Evolutionary conservation across 2,888 invertebrate genomes (phyloP).

Genomic region (Tinea pellionella): DNA sequence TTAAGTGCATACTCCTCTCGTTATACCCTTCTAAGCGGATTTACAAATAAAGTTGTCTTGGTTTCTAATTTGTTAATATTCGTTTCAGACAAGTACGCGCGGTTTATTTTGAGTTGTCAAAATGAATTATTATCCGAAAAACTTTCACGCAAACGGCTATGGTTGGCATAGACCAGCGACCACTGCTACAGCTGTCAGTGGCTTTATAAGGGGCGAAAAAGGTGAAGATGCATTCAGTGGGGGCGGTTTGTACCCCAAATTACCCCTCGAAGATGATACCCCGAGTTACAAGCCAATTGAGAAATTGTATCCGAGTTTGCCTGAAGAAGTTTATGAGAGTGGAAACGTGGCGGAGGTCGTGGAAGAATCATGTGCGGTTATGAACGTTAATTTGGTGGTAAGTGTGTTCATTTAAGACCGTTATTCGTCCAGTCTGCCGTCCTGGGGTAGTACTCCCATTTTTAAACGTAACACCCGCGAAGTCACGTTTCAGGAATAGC

Average conservation of each 20-base stretch:
- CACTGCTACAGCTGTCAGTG: conserved; percentile 43
- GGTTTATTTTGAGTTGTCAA: neutral
- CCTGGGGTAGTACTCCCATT: neutral
- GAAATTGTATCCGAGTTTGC: conserved; percentile 52
- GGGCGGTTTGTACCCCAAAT: conserved; percentile 43
- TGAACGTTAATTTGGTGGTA: conserved; percentile 54
- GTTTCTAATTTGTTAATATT: neutral
- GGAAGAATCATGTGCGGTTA: conserved; percentile 50
- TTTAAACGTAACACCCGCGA: too few relatives aligned
- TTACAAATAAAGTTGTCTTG: too few relatives aligned
- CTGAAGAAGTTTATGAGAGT: conserved; percentile 54
- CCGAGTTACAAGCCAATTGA: conserved; percentile 35
- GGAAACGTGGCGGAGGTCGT: conserved; percentile 56
- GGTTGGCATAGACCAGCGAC: conserved; percentile 50
- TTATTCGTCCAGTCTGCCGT: too few relatives aligned
- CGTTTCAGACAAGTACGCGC: neutral
- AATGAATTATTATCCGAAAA: conserved; percentile 52
- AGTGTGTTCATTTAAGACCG: conserved; percentile 26
- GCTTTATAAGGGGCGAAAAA: conserved; percentile 49
- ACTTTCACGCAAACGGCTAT: conserved; percentile 59
- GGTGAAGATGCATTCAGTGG: conserved; percentile 25
- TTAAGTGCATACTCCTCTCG: too few relatives aligned
- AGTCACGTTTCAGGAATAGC: too few relatives aligned
- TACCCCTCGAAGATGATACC: conserved; percentile 50
- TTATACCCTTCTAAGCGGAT: too few relatives aligned